Evolutionary conservation across 2,797 vertebrate genomes (phyloP).

Genomic region (Pseudopleuronectes americanus): DNA sequence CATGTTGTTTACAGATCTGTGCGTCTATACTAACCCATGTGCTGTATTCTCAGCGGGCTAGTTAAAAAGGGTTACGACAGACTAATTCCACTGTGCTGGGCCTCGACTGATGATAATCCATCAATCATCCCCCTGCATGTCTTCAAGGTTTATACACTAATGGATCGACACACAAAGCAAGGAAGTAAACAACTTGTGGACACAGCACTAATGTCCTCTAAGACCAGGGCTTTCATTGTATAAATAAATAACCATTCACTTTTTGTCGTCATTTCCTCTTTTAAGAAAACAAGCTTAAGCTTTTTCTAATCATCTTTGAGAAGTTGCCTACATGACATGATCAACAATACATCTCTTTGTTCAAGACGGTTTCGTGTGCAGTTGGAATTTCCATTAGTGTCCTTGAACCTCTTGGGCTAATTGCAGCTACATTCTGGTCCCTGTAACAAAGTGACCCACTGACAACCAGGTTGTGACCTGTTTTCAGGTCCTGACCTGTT

Average conservation of each 20-base stretch:
- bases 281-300: constrained; percentile 21
- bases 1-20: constrained; percentile 71
- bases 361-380: not conserved
- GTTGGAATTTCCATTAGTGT: constrained; percentile 33
- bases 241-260: constrained; percentile 25
- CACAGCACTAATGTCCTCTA: constrained; percentile 7
- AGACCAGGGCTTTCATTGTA: constrained; percentile 3
- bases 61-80: constrained; percentile 69
- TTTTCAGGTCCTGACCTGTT: constrained; percentile 12
- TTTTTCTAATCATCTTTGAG: constrained; percentile 13
- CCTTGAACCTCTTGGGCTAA: constrained; percentile 25
- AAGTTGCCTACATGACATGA: constrained; percentile 13
- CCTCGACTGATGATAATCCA: constrained; percentile 66
- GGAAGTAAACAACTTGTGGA: constrained; percentile 41
- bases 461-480: constrained; percentile 10
- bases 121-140: constrained; percentile 59
- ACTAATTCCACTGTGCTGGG: constrained; percentile 62
- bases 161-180: constrained; percentile 35
- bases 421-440: constrained; percentile 14
- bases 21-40: constrained; percentile 34
- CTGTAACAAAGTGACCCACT: constrained; percentile 8
- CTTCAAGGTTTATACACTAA: constrained; percentile 35
- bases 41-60: constrained; percentile 64
- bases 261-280: not conserved
- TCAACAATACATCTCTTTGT: constrained; percentile 11